Conservation (phyloP, 2,888 invertebrate genomes). For the Parnassius apollo region DNA sequence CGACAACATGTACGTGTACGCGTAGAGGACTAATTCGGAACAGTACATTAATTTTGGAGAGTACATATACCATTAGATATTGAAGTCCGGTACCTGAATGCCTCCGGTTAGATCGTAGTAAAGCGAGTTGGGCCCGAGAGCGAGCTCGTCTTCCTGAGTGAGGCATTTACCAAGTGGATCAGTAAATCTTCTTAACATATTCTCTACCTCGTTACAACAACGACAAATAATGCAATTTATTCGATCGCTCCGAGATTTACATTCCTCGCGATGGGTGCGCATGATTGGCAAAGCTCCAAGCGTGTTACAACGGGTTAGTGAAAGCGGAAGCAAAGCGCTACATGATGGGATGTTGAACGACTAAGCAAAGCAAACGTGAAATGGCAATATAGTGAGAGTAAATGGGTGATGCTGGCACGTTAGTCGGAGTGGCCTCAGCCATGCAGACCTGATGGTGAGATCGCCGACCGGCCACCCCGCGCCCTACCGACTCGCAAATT, state of each 20-base stretch:
- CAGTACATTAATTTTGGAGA: constrained; percentile 26
- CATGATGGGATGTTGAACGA: constrained; percentile 50
- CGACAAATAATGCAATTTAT: constrained; percentile 64
- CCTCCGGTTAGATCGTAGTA: constrained; percentile 80
- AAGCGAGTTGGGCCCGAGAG: constrained; percentile 77
- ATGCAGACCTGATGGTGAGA: constrained; percentile 73
- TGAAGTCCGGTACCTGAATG: constrained; percentile 73
- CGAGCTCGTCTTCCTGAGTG: constrained; percentile 79
- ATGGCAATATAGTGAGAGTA: constrained; percentile 58
- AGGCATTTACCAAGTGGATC: constrained; percentile 64
- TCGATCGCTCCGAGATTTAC: constrained; percentile 53
- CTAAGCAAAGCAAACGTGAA: constrained; percentile 65
- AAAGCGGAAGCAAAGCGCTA: constrained; percentile 60
- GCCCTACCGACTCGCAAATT: constrained; percentile 32
- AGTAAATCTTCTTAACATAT: constrained; percentile 46
- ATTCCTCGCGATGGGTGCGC: constrained; percentile 37
- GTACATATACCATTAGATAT: constrained; percentile 31
- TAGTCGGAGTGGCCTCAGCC: constrained; percentile 68
- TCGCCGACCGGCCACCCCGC: constrained; percentile 44
- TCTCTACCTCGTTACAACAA: constrained; percentile 57
- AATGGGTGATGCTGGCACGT: constrained; percentile 55
- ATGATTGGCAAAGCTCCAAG: constrained; percentile 53
- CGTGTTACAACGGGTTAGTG: constrained; percentile 59
- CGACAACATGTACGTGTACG: constrained; percentile 26
- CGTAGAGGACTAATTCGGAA: constrained; percentile 30